These are phyloP conservation scores for Notothenia rossii DNA, from an alignment of 2,113 vertebrate genomes.

Conservation along the genomic window DNA sequence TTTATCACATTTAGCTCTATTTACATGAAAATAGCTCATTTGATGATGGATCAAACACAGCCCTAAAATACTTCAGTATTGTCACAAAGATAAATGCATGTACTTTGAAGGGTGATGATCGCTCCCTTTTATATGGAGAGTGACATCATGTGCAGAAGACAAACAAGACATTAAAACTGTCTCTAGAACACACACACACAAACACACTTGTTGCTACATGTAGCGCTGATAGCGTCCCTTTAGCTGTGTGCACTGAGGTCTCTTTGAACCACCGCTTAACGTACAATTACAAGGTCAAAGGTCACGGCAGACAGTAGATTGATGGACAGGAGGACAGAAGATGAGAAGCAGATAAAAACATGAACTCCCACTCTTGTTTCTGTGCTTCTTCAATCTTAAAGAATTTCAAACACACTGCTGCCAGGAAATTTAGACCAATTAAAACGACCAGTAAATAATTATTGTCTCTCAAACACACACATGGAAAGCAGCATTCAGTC, in stretches of 20 bases:
- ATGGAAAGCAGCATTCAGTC: not conserved
- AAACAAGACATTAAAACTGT: too few species aligned
- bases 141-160: too few species aligned
- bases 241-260: slow-evolving; percentile 22
- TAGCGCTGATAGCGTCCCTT: not conserved
- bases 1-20: not conserved
- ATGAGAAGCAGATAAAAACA: slow-evolving; percentile 32
- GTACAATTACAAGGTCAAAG: slow-evolving; percentile 41
- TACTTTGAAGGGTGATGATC: too few species aligned
- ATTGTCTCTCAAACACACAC: not conserved
- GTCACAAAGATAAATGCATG: too few species aligned
- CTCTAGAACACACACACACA: not conserved
- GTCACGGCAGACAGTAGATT: slow-evolving; percentile 15
- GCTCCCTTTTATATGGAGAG: too few species aligned
- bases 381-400: not conserved
- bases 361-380: not conserved
- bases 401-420: not conserved
- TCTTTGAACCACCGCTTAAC: slow-evolving; percentile 22
- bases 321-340: slow-evolving; percentile 17
- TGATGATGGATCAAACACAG: not conserved
- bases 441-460: not conserved
- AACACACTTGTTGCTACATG: not conserved
- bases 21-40: not conserved
- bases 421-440: not conserved
- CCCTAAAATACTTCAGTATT: too few species aligned